A percentile compares a stretch with the other conserved stretches of the same genome.
phyloP scores from a whole-genome alignment of 1,140 invertebrate genomes.

The Drosophila virilis region DNA sequence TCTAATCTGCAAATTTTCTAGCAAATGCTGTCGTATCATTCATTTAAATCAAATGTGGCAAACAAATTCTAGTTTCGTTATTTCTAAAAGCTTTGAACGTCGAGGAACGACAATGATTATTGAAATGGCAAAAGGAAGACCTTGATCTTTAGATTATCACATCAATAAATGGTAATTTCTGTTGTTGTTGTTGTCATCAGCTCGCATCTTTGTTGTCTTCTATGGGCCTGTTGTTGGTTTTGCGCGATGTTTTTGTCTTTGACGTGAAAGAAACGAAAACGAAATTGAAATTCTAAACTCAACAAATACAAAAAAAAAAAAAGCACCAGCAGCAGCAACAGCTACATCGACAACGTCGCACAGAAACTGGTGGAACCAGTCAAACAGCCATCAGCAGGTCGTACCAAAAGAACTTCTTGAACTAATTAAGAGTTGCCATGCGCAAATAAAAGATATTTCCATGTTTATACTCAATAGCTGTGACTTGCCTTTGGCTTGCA shows the following conservation, averaged over 20 bases:
- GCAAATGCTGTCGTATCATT: conserved; percentile 27
- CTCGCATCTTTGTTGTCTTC: conserved; percentile 34
- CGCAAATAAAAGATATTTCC: conserved; percentile 23
- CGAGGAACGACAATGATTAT: conserved; percentile 55
- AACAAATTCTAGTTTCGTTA: conserved; percentile 50
- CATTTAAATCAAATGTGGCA: conserved; percentile 31
- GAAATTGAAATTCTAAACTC: conserved; percentile 56
- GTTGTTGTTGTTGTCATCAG: conserved; percentile 37
- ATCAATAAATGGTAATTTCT: conserved; percentile 75
- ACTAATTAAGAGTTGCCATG: conserved; percentile 64
- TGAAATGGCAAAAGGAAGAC: conserved; percentile 80
- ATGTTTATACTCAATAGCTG: conserved; percentile 23
- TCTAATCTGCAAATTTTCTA: conserved; percentile 23
- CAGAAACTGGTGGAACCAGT: conserved; percentile 77
- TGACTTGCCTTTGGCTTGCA: conserved; percentile 25
- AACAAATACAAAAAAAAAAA: not conserved
- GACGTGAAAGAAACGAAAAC: conserved; percentile 64
- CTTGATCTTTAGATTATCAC: conserved; percentile 82
- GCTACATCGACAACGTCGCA: conserved; percentile 7
- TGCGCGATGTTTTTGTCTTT: conserved; percentile 45
- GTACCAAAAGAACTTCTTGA: conserved; percentile 66
- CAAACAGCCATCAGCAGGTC: conserved; percentile 40
- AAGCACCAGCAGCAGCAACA: conserved; percentile 1
- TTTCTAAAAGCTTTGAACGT: conserved; percentile 27
- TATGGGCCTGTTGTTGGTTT: conserved; percentile 46